phyloP scores from a whole-genome alignment of 2,888 invertebrate genomes.

The Adelphocoris suturalis region DNA sequence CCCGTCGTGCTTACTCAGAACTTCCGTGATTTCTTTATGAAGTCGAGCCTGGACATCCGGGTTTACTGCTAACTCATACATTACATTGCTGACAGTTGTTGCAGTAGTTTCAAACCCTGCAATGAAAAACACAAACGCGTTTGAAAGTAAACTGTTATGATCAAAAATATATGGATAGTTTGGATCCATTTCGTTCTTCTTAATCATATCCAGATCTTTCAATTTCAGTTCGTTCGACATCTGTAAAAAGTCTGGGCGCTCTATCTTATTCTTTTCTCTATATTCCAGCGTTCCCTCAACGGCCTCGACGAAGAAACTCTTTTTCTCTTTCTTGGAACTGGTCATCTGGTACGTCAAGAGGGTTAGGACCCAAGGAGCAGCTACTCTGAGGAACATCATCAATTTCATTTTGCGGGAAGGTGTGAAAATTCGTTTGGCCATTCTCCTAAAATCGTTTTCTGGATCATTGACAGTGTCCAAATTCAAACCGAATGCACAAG shows the following conservation, averaged over 20 bases:
- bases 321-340: not conserved
- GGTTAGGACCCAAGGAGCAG: not conserved
- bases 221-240: conserved; percentile 77
- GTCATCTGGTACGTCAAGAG: not conserved
- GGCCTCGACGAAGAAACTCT: conserved; percentile 17
- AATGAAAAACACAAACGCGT: conserved; percentile 82
- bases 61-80: conserved; percentile 81
- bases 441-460: conserved; percentile 78
- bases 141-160: conserved; percentile 78
- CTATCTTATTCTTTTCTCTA: conserved; percentile 35
- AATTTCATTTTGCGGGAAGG: not conserved
- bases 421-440: conserved; percentile 78
- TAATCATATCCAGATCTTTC: conserved; percentile 43
- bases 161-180: conserved; percentile 70
- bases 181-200: not conserved
- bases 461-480: conserved; percentile 79
- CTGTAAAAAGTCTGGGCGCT: conserved; percentile 40
- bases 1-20: conserved; percentile 78
- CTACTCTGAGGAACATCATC: not conserved
- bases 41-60: conserved; percentile 80
- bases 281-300: conserved; percentile 17
- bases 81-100: conserved; percentile 81
- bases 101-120: conserved; percentile 85
- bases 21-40: conserved; percentile 79
- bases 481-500: conserved; percentile 80